Conservation (phyloP, 2,113 vertebrate genomes). For the Willisornis vidua region DNA sequence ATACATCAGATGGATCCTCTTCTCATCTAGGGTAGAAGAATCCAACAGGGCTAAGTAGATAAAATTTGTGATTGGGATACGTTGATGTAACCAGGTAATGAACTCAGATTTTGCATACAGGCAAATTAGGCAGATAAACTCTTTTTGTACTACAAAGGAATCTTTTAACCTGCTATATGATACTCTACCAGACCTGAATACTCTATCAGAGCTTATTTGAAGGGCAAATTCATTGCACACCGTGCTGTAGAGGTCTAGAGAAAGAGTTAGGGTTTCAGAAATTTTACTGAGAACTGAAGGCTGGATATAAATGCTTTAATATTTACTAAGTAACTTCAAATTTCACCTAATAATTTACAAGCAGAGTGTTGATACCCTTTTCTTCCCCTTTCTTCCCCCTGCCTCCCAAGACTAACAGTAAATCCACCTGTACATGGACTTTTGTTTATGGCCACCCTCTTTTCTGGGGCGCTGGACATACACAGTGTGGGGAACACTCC, state of each 20-base stretch:
- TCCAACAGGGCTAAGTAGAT: neutral
- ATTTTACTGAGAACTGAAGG: neutral
- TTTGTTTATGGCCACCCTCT: neutral
- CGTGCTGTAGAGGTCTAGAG: neutral
- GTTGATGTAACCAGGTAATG: neutral
- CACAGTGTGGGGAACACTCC: accelerated
- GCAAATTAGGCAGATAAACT: neutral
- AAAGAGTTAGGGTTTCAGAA: neutral
- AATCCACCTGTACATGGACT: neutral
- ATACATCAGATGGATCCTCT: neutral
- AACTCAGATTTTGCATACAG: constrained; percentile 10
- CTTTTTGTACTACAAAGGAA: neutral
- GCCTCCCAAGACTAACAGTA: neutral
- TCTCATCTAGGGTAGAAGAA: neutral
- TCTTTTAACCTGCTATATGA: neutral
- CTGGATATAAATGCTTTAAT: neutral
- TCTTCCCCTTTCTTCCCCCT: neutral
- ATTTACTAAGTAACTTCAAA: neutral
- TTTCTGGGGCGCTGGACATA: neutral
- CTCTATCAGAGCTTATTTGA: neutral
- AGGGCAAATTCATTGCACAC: neutral
- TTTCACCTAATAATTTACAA: neutral
- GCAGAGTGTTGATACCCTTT: neutral
- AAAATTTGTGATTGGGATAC: neutral
- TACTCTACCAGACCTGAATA: neutral